These are phyloP conservation scores for Siphlonurus alternatus DNA, from an alignment of 2,888 invertebrate species.

Conservation along the genomic window DNA sequence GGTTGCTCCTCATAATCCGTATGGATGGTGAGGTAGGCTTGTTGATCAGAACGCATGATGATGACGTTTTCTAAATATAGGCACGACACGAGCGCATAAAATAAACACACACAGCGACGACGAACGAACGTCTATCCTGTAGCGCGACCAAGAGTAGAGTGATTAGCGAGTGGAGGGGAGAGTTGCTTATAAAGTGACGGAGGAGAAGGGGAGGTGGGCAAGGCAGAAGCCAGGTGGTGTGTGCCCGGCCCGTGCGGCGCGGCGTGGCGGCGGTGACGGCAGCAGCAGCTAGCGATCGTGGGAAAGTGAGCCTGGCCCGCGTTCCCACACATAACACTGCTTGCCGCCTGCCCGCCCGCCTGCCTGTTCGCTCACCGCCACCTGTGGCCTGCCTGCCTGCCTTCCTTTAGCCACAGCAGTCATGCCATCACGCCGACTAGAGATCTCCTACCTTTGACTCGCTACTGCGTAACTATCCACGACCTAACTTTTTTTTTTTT, in stretches of 20 bases:
- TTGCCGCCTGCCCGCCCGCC: constrained; percentile 11
- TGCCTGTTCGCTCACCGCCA: constrained; percentile 30
- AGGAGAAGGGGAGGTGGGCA: neutral
- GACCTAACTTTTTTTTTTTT: neutral
- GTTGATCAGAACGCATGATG: neutral
- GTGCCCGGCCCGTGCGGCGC: constrained; percentile 1
- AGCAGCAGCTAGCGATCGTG: constrained; percentile 24
- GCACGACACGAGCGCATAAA: too few relatives aligned
- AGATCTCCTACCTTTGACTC: neutral
- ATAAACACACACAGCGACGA: neutral
- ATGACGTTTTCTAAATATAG: neutral
- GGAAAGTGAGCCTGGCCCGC: constrained; percentile 38
- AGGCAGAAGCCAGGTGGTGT: neutral
- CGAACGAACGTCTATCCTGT: neutral
- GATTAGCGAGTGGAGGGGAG: neutral
- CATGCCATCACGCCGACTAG: neutral
- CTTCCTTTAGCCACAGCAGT: constrained; percentile 24
- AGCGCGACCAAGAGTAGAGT: neutral
- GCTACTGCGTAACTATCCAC: neutral
- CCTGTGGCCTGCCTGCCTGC: constrained; percentile 12
- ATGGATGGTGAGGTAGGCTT: neutral
- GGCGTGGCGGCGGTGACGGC: neutral
- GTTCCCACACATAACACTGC: constrained; percentile 34
- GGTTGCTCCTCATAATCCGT: constrained; percentile 22
- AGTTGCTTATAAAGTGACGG: neutral